Conservation (phyloP, 2,113 vertebrate species). For the Arizona elegans region DNA sequence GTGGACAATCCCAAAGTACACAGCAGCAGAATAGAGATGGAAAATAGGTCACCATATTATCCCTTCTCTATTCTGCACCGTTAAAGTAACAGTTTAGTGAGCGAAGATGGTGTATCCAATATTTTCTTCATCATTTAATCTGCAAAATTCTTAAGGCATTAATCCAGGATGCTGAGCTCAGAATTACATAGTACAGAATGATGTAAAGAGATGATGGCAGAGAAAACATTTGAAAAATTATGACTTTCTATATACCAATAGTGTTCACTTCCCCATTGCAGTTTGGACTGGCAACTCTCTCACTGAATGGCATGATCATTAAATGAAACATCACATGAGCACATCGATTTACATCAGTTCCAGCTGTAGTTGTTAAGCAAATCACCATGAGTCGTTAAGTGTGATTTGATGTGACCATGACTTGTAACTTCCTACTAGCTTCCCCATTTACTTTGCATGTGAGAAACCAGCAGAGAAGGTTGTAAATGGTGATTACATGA, state of each 20-base stretch:
- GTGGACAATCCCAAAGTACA: background rate
- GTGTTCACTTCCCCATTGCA: background rate
- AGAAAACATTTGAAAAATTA: background rate
- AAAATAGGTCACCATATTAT: background rate
- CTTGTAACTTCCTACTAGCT: background rate
- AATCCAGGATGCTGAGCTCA: background rate
- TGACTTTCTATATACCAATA: background rate
- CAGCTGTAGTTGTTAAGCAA: background rate
- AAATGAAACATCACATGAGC: background rate
- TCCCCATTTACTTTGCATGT: background rate
- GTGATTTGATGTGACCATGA: background rate
- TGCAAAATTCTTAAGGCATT: background rate
- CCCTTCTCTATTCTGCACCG: background rate
- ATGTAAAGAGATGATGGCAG: background rate
- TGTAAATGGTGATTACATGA: background rate
- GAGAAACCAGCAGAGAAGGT: background rate
- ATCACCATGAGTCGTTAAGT: background rate
- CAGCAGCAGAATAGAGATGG: background rate
- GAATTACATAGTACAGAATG: no score
- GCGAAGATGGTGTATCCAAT: background rate
- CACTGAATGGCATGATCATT: background rate
- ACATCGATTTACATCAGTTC: background rate
- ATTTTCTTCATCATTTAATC: background rate
- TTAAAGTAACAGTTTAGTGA: background rate
- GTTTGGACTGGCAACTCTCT: background rate